Base-by-base conservation (phyloP, 2,888 invertebrate genomes). In the Lepidocyrtinus sp. region DNA sequence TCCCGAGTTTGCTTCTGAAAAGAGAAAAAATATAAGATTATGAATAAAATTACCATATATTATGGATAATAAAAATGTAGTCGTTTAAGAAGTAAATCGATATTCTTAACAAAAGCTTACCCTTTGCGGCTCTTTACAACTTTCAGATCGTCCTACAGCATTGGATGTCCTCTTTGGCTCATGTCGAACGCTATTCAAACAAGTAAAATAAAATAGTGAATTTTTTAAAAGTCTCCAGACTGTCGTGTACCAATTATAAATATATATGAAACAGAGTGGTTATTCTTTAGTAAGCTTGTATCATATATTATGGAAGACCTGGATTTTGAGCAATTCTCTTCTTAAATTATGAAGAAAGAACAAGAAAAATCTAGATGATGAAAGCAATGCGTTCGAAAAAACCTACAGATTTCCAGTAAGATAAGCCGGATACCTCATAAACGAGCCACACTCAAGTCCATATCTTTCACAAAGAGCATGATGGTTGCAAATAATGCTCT, bases 1-100 rank as follows among this genome's bases (percentile, higher is more conserved):
- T 92, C 92, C 83, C 93, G 90, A 84, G 90, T 88, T 88, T 92
- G 93, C 87, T 93, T 91, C 91, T 93, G 91, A 15, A 91, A 91
- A 86, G 82, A 83, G 80, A 82, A 68, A 12, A 19, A 22, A 67
- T n/a, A 5, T 24, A 63, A 63, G 25, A 36, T 12, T 9, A 9
- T 12, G 36, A 36, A 36, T 36, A 36, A 36, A 19, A 21, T 61
- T 21, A 61, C n/a, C 22, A 12, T 63, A 21, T 22, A 15, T 63
- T 25, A 63, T 63, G 21, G n/a, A 63, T 21, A 25, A 12, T 22
- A 59, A 21, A 59, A 15, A 3, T 19, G 17, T n/a, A 63, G 19
- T 63, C 17, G 22, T 62, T n/a, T 9, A 62, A 27, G 36, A n/a
- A n/a, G 22, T 26, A n/a, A n/a, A n/a, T n/a, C n/a, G n/a, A n/a